Base-by-base conservation (phyloP, 2,797 vertebrate species). In the Ambastaia sidthimunki region DNA sequence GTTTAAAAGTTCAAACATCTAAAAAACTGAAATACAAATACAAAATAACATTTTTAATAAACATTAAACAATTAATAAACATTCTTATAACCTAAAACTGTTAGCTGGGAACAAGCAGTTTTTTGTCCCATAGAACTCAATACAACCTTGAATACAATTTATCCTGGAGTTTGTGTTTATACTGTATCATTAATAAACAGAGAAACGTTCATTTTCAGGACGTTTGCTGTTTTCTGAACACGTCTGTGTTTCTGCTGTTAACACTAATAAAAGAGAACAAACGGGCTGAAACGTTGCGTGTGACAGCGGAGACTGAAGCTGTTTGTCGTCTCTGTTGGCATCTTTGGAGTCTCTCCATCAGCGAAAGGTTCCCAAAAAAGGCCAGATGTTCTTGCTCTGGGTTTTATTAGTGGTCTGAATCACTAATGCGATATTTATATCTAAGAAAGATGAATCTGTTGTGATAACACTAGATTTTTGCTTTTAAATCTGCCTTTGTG, bases 401-500 rank as follows among this genome's bases (percentile, higher is more conserved):
- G 37, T 74, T 82, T 80, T 71, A 77, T 86, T 85, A 82, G 23
- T 31, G 23, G 50, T 2, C 6, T 68, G 55, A 80, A 72, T 78
- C 65, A 76, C 18, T 21, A 63, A 55, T 57, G 71, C 66, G 63
- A 57, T 80, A 65, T 72, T 69, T 77, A 70, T 81, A 47, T 79
- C 71, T 83, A 65, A 78, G 31, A n/a, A 71, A 50, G 57, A 47
- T 75, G 4, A 73, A 70, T 72, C 34, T 71, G 13, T 31, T 74
- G 25, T 67, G 37, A 34, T 65, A 59, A 47, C 34, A 44, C 15
- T 47, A 37, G 15, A 67, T 11, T 41, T 47, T 62, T 12, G 41
- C 10, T 3, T 34, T 25, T 19, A 37, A 5, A 18, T 37, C 63
- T n/a, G 37, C 54, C 28, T 47, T 67, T 3, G 2, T 44, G 11